A percentile compares a stretch with the other conserved stretches of the same genome.
These are phyloP conservation scores for Rhyacophila evoluta DNA, from an alignment of 2,888 invertebrate genomes.

Conservation along the genomic window DNA sequence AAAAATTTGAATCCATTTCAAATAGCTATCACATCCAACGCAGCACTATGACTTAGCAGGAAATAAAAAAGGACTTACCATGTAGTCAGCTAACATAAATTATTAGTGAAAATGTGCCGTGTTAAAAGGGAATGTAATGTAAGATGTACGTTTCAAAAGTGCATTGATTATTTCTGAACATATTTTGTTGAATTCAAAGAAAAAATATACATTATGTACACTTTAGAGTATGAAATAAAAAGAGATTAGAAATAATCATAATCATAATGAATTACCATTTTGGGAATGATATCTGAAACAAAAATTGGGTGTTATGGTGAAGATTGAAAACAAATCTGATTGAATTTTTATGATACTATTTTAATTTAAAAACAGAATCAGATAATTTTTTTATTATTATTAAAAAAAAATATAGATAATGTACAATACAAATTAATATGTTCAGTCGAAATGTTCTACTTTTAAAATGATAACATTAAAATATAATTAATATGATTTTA, in stretches of 20 bases:
- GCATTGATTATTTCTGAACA: background rate
- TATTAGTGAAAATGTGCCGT: background rate
- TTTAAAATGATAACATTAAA: too few species aligned
- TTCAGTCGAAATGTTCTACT: too few species aligned
- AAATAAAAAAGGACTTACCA: conserved; percentile 26
- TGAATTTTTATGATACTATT: background rate
- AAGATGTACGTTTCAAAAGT: background rate
- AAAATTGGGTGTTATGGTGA: background rate
- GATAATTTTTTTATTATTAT: background rate
- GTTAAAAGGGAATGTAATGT: background rate
- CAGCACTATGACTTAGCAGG: conserved; percentile 36
- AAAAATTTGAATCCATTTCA: background rate
- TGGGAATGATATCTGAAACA: background rate
- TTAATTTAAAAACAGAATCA: background rate
- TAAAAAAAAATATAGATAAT: too few species aligned
- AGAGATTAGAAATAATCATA: too few species aligned
- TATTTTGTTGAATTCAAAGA: background rate
- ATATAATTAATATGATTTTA: too few species aligned
- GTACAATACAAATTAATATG: too few species aligned
- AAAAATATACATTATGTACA: background rate
- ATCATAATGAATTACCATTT: background rate
- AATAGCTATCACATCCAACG: background rate
- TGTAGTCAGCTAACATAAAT: background rate
- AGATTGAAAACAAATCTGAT: too few species aligned
- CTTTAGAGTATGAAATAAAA: background rate